phyloP scores from a whole-genome alignment of 1,140 invertebrate species.

The Fopius arisanus region DNA sequence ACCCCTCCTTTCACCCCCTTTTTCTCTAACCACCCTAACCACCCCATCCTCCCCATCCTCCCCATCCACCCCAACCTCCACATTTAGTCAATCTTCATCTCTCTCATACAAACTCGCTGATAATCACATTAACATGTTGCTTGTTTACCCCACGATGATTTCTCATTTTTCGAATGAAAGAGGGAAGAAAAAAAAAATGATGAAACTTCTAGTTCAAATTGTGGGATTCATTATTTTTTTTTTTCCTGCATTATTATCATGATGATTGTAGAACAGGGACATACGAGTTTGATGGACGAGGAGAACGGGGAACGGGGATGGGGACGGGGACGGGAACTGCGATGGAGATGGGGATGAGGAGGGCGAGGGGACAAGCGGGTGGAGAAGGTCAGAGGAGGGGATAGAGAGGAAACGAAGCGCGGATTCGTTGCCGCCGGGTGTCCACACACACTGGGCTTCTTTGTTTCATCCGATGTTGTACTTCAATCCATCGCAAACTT shows the following conservation, averaged over 20 bases:
- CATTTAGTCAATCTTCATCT: no score
- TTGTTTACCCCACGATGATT: not conserved
- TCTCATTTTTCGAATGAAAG: not conserved
- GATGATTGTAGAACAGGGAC: conserved; percentile 3
- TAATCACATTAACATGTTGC: not conserved
- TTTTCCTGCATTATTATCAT: not conserved
- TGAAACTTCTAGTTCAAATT: not conserved
- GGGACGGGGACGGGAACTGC: not conserved
- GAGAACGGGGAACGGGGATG: not conserved
- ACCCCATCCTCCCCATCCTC: no score
- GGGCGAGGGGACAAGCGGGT: not conserved
- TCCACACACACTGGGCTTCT: conserved; percentile 8
- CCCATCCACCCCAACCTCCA: no score
- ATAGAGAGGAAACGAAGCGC: not conserved
- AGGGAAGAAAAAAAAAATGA: not conserved
- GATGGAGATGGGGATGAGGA: not conserved
- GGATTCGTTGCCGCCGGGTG: conserved; percentile 10
- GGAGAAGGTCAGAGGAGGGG: not conserved
- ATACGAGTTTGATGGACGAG: not conserved
- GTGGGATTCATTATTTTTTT: not conserved
- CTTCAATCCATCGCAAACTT: not conserved
- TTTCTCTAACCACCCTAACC: no score
- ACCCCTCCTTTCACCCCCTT: no score
- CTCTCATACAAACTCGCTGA: not conserved
- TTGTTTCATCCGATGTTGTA: conserved; percentile 3